These are phyloP conservation scores for human (Homo sapiens) DNA, from an alignment of 2,113 vertebrate species.

Conservation along the genomic window GRCh38 chr7:41467001-41467500, in stretches of 20 bases:
- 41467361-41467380: neutral
- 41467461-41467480: neutral
- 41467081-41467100: neutral
- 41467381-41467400: neutral
- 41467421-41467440: neutral
- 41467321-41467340: too few species aligned
- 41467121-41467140: neutral
- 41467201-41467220: neutral
- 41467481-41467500: too few species aligned
- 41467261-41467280: neutral
- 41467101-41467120: neutral
- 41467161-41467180: neutral
- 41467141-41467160: neutral
- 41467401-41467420: neutral
- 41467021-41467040: neutral
- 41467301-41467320: rapidly evolving
- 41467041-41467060: neutral
- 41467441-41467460: neutral
- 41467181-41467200: neutral
- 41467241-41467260: neutral
- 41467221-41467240: neutral
- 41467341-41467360: neutral
- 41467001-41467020: neutral
- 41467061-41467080: neutral
- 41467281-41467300: rapidly evolving